Conservation (phyloP, 2,888 invertebrate genomes). For the Schrankia costaestrigalis region DNA sequence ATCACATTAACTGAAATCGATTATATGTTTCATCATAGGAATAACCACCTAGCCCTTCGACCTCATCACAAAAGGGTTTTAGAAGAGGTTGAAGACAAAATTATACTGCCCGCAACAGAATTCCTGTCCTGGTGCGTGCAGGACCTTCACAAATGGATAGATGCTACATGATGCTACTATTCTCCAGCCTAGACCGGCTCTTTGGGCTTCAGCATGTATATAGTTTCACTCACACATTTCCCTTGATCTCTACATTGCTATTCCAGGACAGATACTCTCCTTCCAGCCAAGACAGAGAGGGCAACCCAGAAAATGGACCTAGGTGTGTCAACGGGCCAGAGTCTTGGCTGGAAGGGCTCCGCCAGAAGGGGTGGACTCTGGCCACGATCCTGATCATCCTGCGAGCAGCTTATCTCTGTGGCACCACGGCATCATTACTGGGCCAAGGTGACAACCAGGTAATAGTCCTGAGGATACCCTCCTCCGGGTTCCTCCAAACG, state of each 20-base stretch:
- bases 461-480: background rate
- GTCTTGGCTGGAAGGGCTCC: background rate
- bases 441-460: conserved; percentile 1
- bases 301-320: background rate
- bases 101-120: no score
- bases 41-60: no score
- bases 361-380: conserved; percentile 1
- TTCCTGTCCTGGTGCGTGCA: conserved; percentile 1
- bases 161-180: background rate
- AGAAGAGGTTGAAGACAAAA: no score
- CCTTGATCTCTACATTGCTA: background rate
- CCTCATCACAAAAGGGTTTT: no score
- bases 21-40: no score
- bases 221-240: background rate
- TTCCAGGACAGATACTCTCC: background rate
- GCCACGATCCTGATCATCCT: background rate
- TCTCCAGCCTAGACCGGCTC: background rate
- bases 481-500: background rate
- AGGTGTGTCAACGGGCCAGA: background rate
- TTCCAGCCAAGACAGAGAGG: background rate
- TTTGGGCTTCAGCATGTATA: background rate
- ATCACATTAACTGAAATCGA: no score
- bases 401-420: background rate
- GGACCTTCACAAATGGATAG: background rate
- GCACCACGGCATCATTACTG: background rate